Conservation (phyloP, 2,113 vertebrate genomes). For the Sebastes fasciatus region DNA sequence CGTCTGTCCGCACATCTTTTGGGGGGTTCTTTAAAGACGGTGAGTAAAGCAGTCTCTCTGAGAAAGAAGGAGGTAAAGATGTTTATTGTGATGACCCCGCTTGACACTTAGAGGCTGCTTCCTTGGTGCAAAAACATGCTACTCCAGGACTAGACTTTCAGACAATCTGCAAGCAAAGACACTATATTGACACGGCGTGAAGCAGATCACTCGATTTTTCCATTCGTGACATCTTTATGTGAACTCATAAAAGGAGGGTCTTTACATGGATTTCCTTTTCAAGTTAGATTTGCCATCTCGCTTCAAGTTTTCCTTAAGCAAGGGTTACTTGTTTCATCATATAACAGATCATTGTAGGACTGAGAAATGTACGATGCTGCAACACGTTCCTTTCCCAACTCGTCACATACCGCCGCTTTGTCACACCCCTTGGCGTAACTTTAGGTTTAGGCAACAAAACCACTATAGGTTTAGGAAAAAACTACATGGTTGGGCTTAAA, state of each 20-base stretch:
- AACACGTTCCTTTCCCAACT: too few species aligned
- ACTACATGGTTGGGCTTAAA: too few species aligned
- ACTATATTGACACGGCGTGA: constrained; percentile 8
- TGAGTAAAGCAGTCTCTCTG: constrained; percentile 69
- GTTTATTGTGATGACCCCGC: constrained; percentile 80
- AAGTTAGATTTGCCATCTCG: neutral
- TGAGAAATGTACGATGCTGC: neutral
- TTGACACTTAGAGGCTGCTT: constrained; percentile 68
- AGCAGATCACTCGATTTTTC: neutral
- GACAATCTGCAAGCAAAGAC: constrained; percentile 20
- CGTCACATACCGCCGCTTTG: too few species aligned
- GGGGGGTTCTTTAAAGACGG: constrained; percentile 72
- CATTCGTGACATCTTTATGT: neutral
- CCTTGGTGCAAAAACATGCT: constrained; percentile 75
- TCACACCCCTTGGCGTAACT: too few species aligned
- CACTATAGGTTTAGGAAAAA: too few species aligned
- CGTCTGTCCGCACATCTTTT: constrained; percentile 79
- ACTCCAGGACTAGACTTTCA: constrained; percentile 79
- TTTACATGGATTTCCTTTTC: neutral
- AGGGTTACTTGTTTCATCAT: neutral
- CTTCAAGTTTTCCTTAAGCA: neutral
- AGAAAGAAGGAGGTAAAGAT: constrained; percentile 72
- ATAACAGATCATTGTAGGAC: neutral
- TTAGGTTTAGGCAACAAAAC: too few species aligned
- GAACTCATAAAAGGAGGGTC: neutral